Conservation (phyloP, 2,888 invertebrate genomes). For the Macrosiphum euphorbiae region DNA sequence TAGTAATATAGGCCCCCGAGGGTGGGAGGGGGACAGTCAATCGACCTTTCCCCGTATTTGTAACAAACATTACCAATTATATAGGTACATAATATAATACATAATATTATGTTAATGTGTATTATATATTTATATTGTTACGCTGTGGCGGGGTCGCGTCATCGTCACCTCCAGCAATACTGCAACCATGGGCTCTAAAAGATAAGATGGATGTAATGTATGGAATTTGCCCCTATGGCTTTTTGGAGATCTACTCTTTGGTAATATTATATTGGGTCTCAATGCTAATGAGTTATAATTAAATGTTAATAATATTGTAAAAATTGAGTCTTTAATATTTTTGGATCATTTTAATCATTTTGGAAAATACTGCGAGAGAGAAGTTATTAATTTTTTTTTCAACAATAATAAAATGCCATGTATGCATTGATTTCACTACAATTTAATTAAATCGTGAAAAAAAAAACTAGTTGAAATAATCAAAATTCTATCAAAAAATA, state of each 20-base stretch:
- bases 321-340: neutral
- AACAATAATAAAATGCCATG: neutral
- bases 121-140: slow-evolving; percentile 32
- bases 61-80: neutral
- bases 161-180: slow-evolving; percentile 40
- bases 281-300: neutral
- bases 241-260: neutral
- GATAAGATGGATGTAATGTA: neutral
- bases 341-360: neutral
- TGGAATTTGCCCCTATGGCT: neutral
- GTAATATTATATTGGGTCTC: neutral
- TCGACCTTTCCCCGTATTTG: slow-evolving; percentile 11
- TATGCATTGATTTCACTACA: neutral
- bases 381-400: neutral
- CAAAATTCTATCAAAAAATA: neutral
- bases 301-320: neutral
- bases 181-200: neutral
- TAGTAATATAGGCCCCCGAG: neutral
- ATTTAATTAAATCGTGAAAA: neutral
- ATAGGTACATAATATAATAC: neutral
- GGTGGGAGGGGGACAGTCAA: neutral
- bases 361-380: neutral
- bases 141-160: slow-evolving; percentile 27
- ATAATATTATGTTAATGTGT: slow-evolving; percentile 12
- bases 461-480: neutral